Conservation (phyloP, 2,888 invertebrate species). For the Chrysolina oricalcia region DNA sequence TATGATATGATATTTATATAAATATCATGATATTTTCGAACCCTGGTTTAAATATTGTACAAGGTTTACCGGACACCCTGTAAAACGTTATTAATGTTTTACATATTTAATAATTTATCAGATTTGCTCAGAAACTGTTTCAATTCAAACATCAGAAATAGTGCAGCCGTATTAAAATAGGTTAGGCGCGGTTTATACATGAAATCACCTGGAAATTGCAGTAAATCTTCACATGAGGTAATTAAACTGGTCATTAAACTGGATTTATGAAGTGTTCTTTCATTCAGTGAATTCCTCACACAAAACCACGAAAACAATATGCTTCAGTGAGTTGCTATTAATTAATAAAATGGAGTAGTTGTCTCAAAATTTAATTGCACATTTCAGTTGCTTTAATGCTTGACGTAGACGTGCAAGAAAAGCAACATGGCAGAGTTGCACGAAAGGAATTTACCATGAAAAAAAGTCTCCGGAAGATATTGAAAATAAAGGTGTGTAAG, state of each 20-base stretch:
- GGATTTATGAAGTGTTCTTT: not conserved
- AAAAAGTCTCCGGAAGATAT: no score
- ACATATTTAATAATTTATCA: no score
- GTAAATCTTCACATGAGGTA: not conserved
- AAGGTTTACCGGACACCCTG: no score
- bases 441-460: no score
- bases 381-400: not conserved
- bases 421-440: not conserved
- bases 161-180: not conserved
- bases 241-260: not conserved
- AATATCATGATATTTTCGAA: no score
- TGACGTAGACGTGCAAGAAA: not conserved
- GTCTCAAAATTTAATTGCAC: not conserved
- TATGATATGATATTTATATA: no score
- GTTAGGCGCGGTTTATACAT: not conserved
- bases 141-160: no score
- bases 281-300: not conserved
- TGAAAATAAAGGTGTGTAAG: no score
- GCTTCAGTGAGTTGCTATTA: not conserved
- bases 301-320: constrained; percentile 2
- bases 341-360: not conserved
- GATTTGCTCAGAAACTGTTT: no score
- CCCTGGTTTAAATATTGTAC: no score
- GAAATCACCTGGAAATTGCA: not conserved
- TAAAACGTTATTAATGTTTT: no score